Base-by-base conservation (phyloP, 2,888 invertebrate genomes). In the Aspidiotus destructor region DNA sequence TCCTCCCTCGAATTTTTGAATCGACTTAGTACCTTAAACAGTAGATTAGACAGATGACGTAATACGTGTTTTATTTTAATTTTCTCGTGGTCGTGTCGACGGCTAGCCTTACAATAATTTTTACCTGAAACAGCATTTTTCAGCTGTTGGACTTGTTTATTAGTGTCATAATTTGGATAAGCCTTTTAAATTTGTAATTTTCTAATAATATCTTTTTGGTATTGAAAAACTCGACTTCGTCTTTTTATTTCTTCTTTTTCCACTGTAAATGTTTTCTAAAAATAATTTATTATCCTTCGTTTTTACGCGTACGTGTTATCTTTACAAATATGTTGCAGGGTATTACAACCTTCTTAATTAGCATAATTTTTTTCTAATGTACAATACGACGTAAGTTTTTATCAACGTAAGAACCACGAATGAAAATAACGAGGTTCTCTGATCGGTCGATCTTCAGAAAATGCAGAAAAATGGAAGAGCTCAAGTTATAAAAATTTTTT, bases 341-440 rank as follows among this genome's bases (percentile, higher is more conserved):
- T 65, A 65, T 65, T 65, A 44, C 57, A 65, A 58, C 65, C 65
- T 65, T 65, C 44, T 58, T 53, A 28, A 58, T 17, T 60, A 57
- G 55, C 58, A 65, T 44, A 60, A 65, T 41, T 42, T 11, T 65
- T 65, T 65, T 58, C 44, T 41, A 41, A n/a, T 65, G 65, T 65
- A 65, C 65, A 65, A 58, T 65, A 65, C 55, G 54, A 65, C 40
- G 55, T 64, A 65, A 65, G 65, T 65, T 65, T 65, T 65, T 65
- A 65, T 48, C 8, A 48, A 41, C 9, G 15, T 52, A 54, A 54
- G 28, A 28, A 28, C 28, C 28, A 28, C 28, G 28, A 48, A 13
- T 48, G n/a, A 48, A n/a, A 48, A 48, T 48, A 48, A 48, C 48
- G 11, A n/a, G 11, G 48, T n/a, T 48, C 48, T 48, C 48, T 48